Conservation (phyloP, 2,797 vertebrate genomes). For the Gambusia yucatana region DNA sequence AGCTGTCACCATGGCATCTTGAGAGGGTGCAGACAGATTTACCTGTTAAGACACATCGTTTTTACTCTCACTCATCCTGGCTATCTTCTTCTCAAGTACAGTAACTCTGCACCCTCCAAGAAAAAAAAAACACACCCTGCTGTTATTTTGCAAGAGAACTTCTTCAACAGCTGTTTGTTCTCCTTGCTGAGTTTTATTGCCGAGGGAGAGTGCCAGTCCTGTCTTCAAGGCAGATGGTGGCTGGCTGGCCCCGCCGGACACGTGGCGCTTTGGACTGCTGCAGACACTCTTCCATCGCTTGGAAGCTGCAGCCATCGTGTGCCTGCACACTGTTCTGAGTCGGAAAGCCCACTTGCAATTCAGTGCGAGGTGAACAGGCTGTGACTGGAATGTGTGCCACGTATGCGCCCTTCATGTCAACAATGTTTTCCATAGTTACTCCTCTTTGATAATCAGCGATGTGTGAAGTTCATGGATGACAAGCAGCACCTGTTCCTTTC, state of each 20-base stretch:
- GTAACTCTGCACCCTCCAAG: constrained; percentile 15
- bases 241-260: constrained; percentile 64
- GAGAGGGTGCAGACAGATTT: constrained; percentile 67
- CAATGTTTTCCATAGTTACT: constrained; percentile 65
- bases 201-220: constrained; percentile 66
- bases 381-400: constrained; percentile 67
- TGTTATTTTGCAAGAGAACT: constrained; percentile 58
- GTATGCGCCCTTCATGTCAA: constrained; percentile 59
- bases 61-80: constrained; percentile 52
- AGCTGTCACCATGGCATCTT: constrained; percentile 43
- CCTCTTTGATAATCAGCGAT: constrained; percentile 69
- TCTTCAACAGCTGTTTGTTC: constrained; percentile 74
- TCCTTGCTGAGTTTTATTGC: constrained; percentile 69
- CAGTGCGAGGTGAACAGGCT: constrained; percentile 44
- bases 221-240: constrained; percentile 75
- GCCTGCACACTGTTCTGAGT: constrained; percentile 21
- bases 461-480: constrained; percentile 59
- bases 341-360: constrained; percentile 50
- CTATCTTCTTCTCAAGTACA: constrained; percentile 34
- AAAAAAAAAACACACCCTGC: constrained; percentile 5
- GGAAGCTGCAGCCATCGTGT: constrained; percentile 33
- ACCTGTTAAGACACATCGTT: constrained; percentile 60
- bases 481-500: constrained; percentile 69
- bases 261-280: constrained; percentile 66
- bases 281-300: constrained; percentile 43